These are phyloP conservation scores for Andrena trimmerana DNA, from an alignment of 2,888 invertebrate species.

Conservation along the genomic window DNA sequence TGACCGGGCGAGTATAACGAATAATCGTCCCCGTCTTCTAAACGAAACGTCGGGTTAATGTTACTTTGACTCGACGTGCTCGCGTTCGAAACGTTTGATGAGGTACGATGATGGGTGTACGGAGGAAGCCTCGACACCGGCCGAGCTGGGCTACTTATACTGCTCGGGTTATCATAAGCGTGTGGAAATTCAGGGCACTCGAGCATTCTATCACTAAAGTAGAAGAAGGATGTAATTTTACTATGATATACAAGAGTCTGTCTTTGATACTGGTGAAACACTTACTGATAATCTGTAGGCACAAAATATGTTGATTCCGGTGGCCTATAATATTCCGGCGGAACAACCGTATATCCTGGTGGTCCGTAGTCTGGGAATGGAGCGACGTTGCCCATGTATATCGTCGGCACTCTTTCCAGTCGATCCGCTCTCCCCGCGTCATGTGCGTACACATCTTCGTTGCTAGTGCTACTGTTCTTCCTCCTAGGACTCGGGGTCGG, in stretches of 20 bases:
- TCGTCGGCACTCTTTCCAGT: slow-evolving; percentile 81
- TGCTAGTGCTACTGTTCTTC: slow-evolving; percentile 89
- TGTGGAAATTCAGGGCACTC: slow-evolving; percentile 84
- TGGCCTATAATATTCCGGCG: slow-evolving; percentile 79
- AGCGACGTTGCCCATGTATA: slow-evolving; percentile 79
- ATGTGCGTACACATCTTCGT: slow-evolving; percentile 88
- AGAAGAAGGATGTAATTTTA: slow-evolving; percentile 1
- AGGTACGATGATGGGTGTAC: slow-evolving; percentile 88
- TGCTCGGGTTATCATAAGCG: slow-evolving; percentile 87
- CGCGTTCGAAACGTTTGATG: slow-evolving; percentile 86
- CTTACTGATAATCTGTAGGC: slow-evolving; percentile 81
- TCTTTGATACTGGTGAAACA: slow-evolving; percentile 26
- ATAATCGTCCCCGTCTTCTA: slow-evolving; percentile 87
- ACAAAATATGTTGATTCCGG: slow-evolving; percentile 80
- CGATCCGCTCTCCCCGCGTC: slow-evolving; percentile 75
- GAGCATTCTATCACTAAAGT: slow-evolving; percentile 80
- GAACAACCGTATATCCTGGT: slow-evolving; percentile 79
- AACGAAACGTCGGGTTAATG: slow-evolving; percentile 88
- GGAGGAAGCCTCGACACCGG: slow-evolving; percentile 84
- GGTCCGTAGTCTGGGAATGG: slow-evolving; percentile 81
- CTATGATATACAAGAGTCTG: not conserved
- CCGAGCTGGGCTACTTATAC: slow-evolving; percentile 83
- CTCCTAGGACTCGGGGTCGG: slow-evolving; percentile 90
- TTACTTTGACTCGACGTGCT: slow-evolving; percentile 87
- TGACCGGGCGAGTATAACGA: slow-evolving; percentile 84